phyloP scores from a whole-genome alignment of 2,888 invertebrate genomes.

The Ecliptopera silaceata region DNA sequence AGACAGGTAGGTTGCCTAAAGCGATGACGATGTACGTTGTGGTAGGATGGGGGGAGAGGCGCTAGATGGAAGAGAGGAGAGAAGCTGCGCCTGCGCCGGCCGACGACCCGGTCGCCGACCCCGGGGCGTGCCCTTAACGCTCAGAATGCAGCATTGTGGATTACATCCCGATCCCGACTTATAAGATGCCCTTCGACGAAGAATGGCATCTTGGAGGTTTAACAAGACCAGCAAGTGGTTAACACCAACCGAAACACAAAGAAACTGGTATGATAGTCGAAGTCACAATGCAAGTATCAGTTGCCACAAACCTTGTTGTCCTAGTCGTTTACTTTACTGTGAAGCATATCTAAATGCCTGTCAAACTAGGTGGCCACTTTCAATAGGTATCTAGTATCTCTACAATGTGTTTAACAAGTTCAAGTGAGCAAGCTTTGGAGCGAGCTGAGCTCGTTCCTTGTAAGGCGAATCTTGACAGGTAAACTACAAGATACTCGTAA shows the following conservation, averaged over 20 bases:
- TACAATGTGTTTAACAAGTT: conserved; percentile 16
- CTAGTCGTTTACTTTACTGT: conserved; percentile 18
- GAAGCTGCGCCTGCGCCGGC: conserved; percentile 50
- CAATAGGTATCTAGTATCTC: too few species aligned
- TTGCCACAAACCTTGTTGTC: not conserved
- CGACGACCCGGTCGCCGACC: conserved; percentile 61
- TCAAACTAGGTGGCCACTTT: not conserved
- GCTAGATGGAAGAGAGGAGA: conserved; percentile 25
- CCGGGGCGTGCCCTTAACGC: conserved; percentile 54
- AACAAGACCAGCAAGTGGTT: not conserved
- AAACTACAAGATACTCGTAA: conserved; percentile 16
- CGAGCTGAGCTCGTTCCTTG: conserved; percentile 16
- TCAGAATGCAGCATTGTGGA: conserved; percentile 38
- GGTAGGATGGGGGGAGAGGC: conserved; percentile 20
- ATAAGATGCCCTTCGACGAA: not conserved
- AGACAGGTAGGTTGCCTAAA: conserved; percentile 35
- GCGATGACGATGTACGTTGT: conserved; percentile 45
- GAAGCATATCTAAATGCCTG: not conserved
- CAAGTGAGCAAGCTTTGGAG: conserved; percentile 2
- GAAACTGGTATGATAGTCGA: not conserved
- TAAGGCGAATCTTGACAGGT: conserved; percentile 20
- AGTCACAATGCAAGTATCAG: not conserved
- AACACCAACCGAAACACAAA: not conserved
- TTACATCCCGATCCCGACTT: conserved; percentile 32
- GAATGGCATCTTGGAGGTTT: not conserved